These are phyloP conservation scores for Junco hyemalis DNA, from an alignment of 2,113 vertebrate species.

Conservation along the genomic window DNA sequence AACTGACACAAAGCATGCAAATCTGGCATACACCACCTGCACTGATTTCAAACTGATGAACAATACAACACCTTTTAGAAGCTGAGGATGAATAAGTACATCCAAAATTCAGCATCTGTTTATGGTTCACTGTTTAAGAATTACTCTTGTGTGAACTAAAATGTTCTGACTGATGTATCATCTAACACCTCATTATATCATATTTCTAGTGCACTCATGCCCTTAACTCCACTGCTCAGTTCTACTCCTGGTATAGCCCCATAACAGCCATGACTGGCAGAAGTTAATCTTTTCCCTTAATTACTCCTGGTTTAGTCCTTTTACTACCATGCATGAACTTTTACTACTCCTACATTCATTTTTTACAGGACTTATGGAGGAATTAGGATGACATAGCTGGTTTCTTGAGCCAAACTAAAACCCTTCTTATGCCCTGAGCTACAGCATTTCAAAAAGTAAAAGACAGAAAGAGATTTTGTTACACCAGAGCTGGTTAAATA, in stretches of 20 bases:
- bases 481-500: background rate
- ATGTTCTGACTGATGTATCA: background rate
- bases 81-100: rapidly evolving
- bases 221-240: background rate
- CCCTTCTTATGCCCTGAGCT: background rate
- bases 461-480: background rate
- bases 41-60: background rate
- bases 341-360: background rate
- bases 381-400: background rate
- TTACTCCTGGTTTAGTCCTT: background rate
- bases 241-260: background rate
- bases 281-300: background rate
- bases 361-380: background rate
- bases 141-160: background rate
- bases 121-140: background rate
- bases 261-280: background rate
- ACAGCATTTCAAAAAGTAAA: background rate
- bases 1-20: background rate
- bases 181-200: background rate
- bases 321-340: background rate
- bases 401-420: background rate
- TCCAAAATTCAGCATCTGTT: background rate
- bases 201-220: background rate
- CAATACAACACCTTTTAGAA: background rate
- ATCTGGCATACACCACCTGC: background rate